A percentile compares a stretch with the other conserved stretches of the same genome.
These are phyloP conservation scores for Amphipoea lucens DNA, from an alignment of 2,888 invertebrate genomes.

Conservation along the genomic window DNA sequence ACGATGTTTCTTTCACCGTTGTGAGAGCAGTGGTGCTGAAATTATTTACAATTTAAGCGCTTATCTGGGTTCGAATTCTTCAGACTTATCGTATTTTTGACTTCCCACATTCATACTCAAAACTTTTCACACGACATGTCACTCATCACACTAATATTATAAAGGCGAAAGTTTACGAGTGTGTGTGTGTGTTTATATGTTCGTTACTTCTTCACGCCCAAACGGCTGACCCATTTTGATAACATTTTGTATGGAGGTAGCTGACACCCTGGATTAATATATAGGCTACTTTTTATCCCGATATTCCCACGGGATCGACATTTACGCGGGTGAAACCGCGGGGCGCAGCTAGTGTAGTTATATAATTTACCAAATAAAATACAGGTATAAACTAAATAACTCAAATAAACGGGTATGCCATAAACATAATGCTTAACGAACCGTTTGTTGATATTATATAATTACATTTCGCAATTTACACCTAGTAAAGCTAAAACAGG, in stretches of 20 bases:
- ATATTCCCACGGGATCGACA: too few species aligned
- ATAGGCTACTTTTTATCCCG: too few species aligned
- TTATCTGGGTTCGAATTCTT: too few species aligned
- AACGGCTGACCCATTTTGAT: too few species aligned
- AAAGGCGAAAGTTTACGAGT: too few species aligned
- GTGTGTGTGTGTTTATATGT: too few species aligned
- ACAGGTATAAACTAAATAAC: neutral
- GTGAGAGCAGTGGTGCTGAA: too few species aligned
- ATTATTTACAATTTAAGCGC: neutral
- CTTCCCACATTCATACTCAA: neutral
- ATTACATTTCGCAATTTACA: neutral
- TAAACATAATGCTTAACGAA: neutral
- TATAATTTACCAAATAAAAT: neutral
- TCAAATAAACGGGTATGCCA: neutral
- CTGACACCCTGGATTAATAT: too few species aligned
- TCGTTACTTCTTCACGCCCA: too few species aligned
- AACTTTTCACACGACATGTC: neutral
- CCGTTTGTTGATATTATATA: neutral
- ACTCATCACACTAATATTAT: neutral
- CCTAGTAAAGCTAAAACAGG: neutral
- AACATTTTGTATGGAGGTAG: too few species aligned
- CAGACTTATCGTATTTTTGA: neutral
- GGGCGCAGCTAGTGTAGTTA: neutral
- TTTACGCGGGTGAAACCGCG: too few species aligned
- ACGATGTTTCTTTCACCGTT: too few species aligned